phyloP scores from a whole-genome alignment of 2,797 vertebrate species.

The Furcifer pardalis region DNA sequence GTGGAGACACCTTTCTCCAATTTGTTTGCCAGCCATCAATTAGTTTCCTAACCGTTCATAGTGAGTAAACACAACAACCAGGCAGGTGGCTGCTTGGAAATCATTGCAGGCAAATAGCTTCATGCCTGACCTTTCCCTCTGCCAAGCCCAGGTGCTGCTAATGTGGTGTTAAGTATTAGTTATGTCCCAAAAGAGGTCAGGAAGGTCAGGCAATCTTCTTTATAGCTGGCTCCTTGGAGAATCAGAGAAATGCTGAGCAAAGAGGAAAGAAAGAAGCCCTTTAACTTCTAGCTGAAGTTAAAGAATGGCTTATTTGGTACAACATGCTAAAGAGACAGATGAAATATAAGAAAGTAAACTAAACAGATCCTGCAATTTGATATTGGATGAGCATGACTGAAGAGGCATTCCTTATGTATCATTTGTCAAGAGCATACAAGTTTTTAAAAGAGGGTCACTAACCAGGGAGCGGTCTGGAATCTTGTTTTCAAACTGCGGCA shows the following conservation, averaged over 20 bases:
- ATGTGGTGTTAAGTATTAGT: constrained; percentile 54
- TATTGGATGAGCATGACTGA: not conserved
- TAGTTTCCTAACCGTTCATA: too few species aligned
- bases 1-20: not conserved
- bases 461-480: not conserved
- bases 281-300: not conserved
- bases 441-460: not conserved
- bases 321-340: not conserved
- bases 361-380: not conserved
- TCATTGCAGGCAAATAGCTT: constrained; percentile 11
- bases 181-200: constrained; percentile 23
- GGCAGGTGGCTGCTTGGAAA: not conserved
- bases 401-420: not conserved
- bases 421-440: not conserved
- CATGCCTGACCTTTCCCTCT: constrained; percentile 6
- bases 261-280: not conserved
- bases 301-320: not conserved
- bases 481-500: not conserved
- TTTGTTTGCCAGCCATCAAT: not conserved
- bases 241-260: not conserved
- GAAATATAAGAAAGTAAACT: not conserved
- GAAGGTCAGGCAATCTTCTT: not conserved
- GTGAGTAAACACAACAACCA: constrained; percentile 15
- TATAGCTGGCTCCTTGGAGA: constrained; percentile 25
- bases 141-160: constrained; percentile 38